Percentiles rank a stretch among this genome's conserved stretches.
Conservation (phyloP, 2,113 vertebrate species). For the Pluvialis apricaria region DNA sequence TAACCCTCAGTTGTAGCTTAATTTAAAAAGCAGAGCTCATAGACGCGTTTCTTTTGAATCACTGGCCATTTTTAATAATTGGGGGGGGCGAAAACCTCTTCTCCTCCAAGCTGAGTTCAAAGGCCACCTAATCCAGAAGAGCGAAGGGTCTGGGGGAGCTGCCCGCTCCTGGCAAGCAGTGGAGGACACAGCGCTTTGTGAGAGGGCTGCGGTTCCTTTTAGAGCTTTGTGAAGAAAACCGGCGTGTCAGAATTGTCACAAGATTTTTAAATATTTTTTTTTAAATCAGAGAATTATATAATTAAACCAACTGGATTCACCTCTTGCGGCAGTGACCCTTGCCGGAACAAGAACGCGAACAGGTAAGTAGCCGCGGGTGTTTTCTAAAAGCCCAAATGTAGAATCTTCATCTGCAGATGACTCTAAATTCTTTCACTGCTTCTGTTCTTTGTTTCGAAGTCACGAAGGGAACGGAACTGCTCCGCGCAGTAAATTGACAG, state of each 20-base stretch:
- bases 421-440: not conserved
- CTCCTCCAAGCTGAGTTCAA: not conserved
- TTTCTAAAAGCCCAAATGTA: not conserved
- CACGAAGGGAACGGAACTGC: not conserved
- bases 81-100: not conserved
- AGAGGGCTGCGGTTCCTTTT: not conserved
- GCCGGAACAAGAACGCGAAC: not conserved
- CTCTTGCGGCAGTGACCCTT: not conserved
- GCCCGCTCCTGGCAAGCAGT: not conserved
- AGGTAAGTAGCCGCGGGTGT: not conserved
- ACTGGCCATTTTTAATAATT: not conserved
- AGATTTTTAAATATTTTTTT: not conserved
- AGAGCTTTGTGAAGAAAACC: not conserved
- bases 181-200: not conserved
- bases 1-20: not conserved
- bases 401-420: not conserved
- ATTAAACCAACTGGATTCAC: not conserved
- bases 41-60: not conserved
- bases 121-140: not conserved
- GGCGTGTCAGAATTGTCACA: not conserved
- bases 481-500: not conserved
- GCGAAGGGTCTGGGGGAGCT: not conserved
- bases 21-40: not conserved
- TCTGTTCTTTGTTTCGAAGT: not conserved
- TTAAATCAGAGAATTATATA: not conserved